These are phyloP conservation scores for Cryptocephalus moraei DNA, from an alignment of 2,888 invertebrate species.

Conservation along the genomic window DNA sequence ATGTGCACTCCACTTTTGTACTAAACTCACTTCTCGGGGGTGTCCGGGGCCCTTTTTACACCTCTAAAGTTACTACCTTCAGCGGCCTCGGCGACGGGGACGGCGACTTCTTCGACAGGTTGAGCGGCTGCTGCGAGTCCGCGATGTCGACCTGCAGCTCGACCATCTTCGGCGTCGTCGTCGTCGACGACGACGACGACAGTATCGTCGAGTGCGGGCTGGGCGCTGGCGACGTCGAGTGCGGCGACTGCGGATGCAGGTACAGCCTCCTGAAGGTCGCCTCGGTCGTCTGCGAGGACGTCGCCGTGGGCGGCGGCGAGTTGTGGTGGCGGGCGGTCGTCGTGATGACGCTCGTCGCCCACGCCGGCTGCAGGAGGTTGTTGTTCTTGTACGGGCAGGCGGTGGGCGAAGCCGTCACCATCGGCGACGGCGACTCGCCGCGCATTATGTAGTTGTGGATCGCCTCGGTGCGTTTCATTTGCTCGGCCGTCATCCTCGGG, in stretches of 20 bases:
- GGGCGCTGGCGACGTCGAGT: constrained; percentile 38
- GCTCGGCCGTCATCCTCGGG: constrained; percentile 88
- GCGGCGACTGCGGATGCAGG: constrained; percentile 35
- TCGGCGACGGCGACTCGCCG: constrained; percentile 43
- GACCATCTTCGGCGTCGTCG: constrained; percentile 44
- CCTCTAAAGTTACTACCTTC: constrained; percentile 33
- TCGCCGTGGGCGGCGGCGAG: constrained; percentile 33
- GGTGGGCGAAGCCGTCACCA: constrained; percentile 44
- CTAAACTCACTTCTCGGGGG: constrained; percentile 22
- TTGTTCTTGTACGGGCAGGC: constrained; percentile 33
- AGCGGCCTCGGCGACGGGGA: constrained; percentile 61
- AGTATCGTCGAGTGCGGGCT: constrained; percentile 33
- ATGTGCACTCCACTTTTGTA: constrained; percentile 32
- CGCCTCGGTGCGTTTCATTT: constrained; percentile 83
- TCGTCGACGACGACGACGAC: constrained; percentile 33
- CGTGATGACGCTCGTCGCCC: constrained; percentile 52
- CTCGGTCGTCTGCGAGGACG: constrained; percentile 30
- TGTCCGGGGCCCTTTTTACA: constrained; percentile 21
- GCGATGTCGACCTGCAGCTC: constrained; percentile 78
- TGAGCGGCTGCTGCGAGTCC: constrained; percentile 72
- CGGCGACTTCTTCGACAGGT: constrained; percentile 79
- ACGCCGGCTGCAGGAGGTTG: constrained; percentile 32
- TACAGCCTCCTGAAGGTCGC: constrained; percentile 38
- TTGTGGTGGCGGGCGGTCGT: constrained; percentile 44
- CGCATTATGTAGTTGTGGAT: constrained; percentile 89